These are phyloP conservation scores for Tapirus terrestris DNA, from an alignment of 2,113 vertebrate species.

Conservation along the genomic window DNA sequence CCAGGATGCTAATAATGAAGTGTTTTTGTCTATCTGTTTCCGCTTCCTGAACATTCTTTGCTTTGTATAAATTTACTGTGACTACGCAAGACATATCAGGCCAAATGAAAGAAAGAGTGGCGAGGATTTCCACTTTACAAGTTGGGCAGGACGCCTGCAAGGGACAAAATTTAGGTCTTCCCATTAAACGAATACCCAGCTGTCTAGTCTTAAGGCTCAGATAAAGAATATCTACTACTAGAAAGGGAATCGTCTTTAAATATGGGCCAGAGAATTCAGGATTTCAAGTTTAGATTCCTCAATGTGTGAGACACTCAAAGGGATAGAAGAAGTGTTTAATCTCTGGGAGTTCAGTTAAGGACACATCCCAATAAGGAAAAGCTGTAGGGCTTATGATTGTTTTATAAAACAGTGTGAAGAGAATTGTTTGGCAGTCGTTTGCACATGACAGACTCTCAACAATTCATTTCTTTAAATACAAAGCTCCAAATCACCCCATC, in stretches of 20 bases:
- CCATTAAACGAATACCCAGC: neutral
- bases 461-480: slow-evolving; percentile 65
- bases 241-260: slow-evolving; percentile 48
- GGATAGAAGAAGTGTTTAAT: slow-evolving; percentile 1
- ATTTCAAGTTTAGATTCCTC: slow-evolving; percentile 50
- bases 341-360: slow-evolving; percentile 50
- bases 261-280: neutral
- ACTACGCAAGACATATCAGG: neutral
- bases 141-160: neutral
- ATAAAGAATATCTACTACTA: slow-evolving; percentile 40
- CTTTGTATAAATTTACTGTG: neutral
- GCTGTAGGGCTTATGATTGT: neutral
- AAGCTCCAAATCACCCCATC: slow-evolving; percentile 24
- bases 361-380: slow-evolving; percentile 59
- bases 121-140: neutral
- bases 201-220: neutral
- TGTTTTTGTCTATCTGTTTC: neutral
- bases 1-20: neutral
- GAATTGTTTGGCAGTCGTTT: slow-evolving; percentile 53
- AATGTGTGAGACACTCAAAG: neutral
- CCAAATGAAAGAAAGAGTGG: neutral
- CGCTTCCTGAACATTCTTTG: neutral
- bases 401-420: slow-evolving; percentile 63
- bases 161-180: neutral
- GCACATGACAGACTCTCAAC: slow-evolving; percentile 30